A percentile compares a stretch with the other conserved stretches of the same genome.
Conservation (phyloP, 2,113 vertebrate species). For the Microcebus lehilahytsara region DNA sequence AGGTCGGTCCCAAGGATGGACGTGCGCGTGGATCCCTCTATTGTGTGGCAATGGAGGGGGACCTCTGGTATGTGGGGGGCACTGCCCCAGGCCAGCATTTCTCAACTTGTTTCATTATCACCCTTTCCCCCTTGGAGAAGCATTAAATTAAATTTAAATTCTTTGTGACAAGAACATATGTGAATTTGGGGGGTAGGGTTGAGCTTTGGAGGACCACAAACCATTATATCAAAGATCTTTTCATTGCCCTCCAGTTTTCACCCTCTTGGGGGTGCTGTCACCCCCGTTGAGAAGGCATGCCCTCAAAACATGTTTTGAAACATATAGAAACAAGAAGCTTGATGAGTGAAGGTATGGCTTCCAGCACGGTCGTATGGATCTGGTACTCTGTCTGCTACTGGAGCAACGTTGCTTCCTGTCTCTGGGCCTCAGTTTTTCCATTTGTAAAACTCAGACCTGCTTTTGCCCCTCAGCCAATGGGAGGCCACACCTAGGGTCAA, state of each 20-base stretch:
- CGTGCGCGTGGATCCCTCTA: too few species aligned
- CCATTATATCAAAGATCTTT: background rate
- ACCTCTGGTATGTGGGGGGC: background rate
- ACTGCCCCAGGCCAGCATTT: background rate
- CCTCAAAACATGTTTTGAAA: background rate
- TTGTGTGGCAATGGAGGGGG: background rate
- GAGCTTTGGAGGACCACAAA: background rate
- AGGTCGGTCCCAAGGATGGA: background rate
- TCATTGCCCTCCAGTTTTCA: background rate
- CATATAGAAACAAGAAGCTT: background rate
- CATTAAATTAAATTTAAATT: background rate
- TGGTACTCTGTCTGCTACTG: background rate
- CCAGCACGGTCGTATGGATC: background rate
- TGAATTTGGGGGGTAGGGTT: background rate
- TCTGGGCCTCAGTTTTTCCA: background rate
- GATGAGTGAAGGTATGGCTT: background rate
- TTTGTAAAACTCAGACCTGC: background rate
- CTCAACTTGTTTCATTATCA: background rate
- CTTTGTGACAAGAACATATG: background rate
- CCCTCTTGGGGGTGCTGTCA: background rate
- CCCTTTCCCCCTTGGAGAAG: background rate
- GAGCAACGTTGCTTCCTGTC: background rate
- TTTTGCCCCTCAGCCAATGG: background rate
- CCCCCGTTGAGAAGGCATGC: background rate
- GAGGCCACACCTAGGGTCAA: background rate